These are phyloP conservation scores for Periparus ater DNA, from an alignment of 2,797 vertebrate species.

Conservation along the genomic window DNA sequence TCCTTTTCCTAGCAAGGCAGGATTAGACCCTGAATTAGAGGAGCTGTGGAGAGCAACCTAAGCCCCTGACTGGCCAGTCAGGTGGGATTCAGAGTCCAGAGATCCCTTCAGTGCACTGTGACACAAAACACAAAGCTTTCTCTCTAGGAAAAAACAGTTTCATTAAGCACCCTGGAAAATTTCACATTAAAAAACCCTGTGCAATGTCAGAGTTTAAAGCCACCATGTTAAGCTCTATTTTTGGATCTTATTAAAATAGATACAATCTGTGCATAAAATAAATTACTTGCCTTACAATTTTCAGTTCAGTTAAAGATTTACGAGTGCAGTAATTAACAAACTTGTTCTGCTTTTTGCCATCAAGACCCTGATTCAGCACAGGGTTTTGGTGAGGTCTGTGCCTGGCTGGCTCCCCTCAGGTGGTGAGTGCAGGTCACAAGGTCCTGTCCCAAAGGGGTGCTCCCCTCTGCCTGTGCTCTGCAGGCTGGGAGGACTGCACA, in stretches of 20 bases:
- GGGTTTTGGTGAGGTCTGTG: not conserved
- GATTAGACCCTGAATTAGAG: not conserved
- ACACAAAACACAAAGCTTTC: not conserved
- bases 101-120: not conserved
- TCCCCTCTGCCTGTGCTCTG: not conserved
- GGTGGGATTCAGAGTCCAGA: not conserved
- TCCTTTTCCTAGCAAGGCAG: not conserved
- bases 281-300: constrained; percentile 41
- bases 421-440: too few relatives aligned
- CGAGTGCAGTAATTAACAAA: constrained; percentile 23
- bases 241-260: constrained; percentile 59
- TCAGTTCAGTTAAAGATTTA: constrained; percentile 4
- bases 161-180: not conserved
- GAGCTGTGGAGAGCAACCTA: not conserved
- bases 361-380: not conserved
- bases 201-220: not conserved
- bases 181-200: not conserved
- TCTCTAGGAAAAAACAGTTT: not conserved
- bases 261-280: constrained; percentile 47
- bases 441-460: fast-evolving
- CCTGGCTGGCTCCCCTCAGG: not conserved
- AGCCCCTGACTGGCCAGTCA: not conserved
- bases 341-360: not conserved
- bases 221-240: constrained; percentile 1
- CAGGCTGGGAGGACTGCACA: not conserved